A percentile compares a stretch with the other conserved stretches of the same genome.
Conservation (phyloP, 2,113 vertebrate species). For the Australoheros scitulus region DNA sequence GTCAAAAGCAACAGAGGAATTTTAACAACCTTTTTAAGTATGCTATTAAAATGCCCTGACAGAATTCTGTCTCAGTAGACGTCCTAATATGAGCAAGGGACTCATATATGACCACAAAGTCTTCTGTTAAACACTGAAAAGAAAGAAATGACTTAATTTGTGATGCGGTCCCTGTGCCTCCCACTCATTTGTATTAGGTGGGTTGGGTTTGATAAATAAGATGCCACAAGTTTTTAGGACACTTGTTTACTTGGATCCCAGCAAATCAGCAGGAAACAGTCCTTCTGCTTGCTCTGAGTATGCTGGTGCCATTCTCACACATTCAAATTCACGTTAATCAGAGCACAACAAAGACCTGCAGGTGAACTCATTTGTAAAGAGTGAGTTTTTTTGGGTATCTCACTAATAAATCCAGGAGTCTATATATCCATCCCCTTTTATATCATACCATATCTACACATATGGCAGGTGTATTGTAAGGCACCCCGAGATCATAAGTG, state of each 20-base stretch:
- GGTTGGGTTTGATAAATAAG: background rate
- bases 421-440: background rate
- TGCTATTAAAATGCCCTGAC: background rate
- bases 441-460: background rate
- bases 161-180: background rate
- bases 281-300: background rate
- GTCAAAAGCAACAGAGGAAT: background rate
- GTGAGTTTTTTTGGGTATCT: background rate
- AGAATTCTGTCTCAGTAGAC: background rate
- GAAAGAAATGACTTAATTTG: rapidly evolving
- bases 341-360: too few relatives aligned
- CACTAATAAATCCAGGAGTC: background rate
- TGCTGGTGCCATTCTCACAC: background rate
- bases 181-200: background rate
- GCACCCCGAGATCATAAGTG: background rate
- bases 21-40: too few relatives aligned
- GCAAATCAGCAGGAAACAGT: background rate
- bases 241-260: background rate
- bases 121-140: rapidly evolving
- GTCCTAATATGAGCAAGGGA: background rate
- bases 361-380: background rate
- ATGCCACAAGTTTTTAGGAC: background rate
- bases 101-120: background rate
- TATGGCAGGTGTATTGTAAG: too few relatives aligned
- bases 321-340: background rate